These are phyloP conservation scores for Ceyx melanurus DNA, from an alignment of 2,113 vertebrate genomes.

Conservation along the genomic window DNA sequence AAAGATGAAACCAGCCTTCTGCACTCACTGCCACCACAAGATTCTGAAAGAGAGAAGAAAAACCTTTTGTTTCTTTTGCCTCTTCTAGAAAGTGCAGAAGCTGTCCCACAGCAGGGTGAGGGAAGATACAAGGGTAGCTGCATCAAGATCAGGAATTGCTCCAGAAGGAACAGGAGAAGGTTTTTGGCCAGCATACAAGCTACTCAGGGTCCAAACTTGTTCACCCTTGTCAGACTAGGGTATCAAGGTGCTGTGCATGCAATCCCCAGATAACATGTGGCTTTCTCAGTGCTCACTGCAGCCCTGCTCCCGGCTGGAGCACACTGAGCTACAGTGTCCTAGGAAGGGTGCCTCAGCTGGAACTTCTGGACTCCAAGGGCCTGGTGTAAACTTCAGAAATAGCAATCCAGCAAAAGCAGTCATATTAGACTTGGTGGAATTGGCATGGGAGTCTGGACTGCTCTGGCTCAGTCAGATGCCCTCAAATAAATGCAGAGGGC, in stretches of 20 bases:
- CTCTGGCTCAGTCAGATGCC: background rate
- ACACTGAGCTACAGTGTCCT: background rate
- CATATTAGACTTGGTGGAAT: background rate
- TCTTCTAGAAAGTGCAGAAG: background rate
- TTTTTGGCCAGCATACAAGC: background rate
- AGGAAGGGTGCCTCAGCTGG: background rate
- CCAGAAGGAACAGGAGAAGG: background rate
- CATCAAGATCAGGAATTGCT: background rate
- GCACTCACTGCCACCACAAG: constrained; percentile 91
- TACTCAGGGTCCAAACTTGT: background rate
- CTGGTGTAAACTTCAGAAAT: background rate
- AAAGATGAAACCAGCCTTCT: constrained; percentile 97
- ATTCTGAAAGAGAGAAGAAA: constrained; percentile 77
- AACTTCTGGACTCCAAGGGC: background rate
- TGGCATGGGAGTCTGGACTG: background rate
- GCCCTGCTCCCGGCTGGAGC: background rate
- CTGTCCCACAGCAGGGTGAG: background rate
- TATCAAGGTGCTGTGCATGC: background rate
- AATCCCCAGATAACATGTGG: background rate
- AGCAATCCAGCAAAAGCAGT: background rate
- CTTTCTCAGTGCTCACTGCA: background rate
- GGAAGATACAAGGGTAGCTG: background rate
- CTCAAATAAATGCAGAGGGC: background rate
- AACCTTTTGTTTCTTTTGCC: background rate
- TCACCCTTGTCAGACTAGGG: background rate